Conservation (phyloP, 2,888 invertebrate species). For the Panorpa germanica region DNA sequence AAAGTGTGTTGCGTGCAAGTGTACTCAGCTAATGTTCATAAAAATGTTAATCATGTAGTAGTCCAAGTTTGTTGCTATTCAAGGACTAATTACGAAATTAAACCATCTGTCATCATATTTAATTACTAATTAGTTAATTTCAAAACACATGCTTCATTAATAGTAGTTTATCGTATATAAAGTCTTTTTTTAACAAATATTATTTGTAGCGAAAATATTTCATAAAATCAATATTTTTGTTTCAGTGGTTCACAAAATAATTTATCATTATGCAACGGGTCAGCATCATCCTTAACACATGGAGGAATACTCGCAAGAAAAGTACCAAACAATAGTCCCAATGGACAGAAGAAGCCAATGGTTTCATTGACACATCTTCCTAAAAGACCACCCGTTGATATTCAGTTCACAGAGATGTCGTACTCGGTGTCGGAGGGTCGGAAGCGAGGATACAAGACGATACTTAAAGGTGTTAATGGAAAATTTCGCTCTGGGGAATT, state of each 20-base stretch:
- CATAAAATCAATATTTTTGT: conserved; percentile 11
- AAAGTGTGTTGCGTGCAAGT: too few relatives aligned
- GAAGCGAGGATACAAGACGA: conserved; percentile 64
- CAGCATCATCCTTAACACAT: conserved; percentile 23
- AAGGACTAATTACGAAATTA: too few relatives aligned
- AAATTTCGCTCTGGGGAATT: conserved; percentile 79
- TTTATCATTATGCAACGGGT: conserved; percentile 41
- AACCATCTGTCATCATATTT: too few relatives aligned
- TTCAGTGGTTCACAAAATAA: conserved; percentile 56
- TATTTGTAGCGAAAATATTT: conserved; percentile 1
- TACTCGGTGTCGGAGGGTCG: conserved; percentile 78
- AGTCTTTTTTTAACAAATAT: neutral
- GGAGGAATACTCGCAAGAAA: conserved; percentile 40
- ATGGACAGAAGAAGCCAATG: conserved; percentile 47
- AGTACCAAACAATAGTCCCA: conserved; percentile 51
- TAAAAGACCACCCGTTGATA: conserved; percentile 73
- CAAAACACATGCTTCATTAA: too few relatives aligned
- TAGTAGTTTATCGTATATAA: too few relatives aligned
- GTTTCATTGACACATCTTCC: conserved; percentile 64
- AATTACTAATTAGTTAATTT: too few relatives aligned
- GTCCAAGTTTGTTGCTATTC: too few relatives aligned
- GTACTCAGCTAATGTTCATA: too few relatives aligned
- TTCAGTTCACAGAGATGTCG: conserved; percentile 72
- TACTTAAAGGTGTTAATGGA: conserved; percentile 76
- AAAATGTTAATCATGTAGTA: too few relatives aligned